Base-by-base conservation (phyloP, 1,140 invertebrate species). In the Drosophila kanapiae region DNA sequence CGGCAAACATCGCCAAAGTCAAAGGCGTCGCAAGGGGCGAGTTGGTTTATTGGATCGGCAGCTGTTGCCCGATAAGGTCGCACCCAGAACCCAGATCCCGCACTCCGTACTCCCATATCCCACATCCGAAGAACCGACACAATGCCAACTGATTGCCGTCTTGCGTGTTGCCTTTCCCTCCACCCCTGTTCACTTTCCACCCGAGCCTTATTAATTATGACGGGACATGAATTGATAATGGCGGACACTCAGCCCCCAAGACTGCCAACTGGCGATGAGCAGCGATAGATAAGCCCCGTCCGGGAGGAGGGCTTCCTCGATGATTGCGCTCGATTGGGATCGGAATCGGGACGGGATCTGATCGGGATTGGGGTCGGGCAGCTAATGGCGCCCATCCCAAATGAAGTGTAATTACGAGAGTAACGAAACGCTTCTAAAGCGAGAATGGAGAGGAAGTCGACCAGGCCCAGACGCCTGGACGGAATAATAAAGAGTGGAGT, bases 151-250 rank as follows among this genome's bases (percentile, higher is more conserved):
- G 84, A 88, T 88, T 90, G 69, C 84, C 62, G 68, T 78, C 65
- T 88, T 88, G 84, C 84, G 77, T 88, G 85, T 61, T 72, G 33
- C 57, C 47, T 29, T 37, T 43, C 54, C 43, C 60, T 62, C 57
- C 62, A 1, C 33, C 53, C 1, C 33, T 18, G 13, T 8, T 54
- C 49, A 54, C 42, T 54, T 48, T 57, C 67, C 69, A 63, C 40
- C 60, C 70, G 84, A 84, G 74, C 51, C 80, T 85, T 90, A 90
- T 88, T 88, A 88, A 88, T 88, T 88, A 88, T 90, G 85, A 84
- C 85, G 85, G 85, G 48, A 71, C 80, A 88, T 87, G 84, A 79
- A 85, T 90, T 90, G 84, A 87, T 80, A 87, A 90, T 78, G 80
- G 78, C 49, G 33, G 59, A 68, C 38, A 69, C 53, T 79, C 59